Percentiles rank a stretch among this genome's conserved stretches.
phyloP scores from a whole-genome alignment of 2,888 invertebrate species.

The Pilophorus perplexus region DNA sequence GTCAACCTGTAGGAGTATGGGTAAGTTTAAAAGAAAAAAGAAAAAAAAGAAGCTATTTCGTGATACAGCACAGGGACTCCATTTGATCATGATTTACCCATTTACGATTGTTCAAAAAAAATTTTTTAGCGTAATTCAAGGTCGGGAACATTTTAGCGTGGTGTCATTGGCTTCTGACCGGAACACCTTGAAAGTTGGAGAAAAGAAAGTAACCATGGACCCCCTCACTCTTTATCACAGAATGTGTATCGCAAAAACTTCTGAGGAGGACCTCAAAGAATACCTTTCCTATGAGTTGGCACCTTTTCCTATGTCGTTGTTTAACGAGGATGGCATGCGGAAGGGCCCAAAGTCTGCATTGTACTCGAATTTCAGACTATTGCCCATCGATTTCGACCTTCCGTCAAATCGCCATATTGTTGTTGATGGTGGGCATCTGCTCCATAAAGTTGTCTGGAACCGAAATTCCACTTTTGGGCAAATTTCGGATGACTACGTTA shows the following conservation, averaged over 20 bases:
- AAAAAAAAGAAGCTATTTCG: too few relatives aligned
- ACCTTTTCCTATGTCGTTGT: too few relatives aligned
- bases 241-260: constrained; percentile 13
- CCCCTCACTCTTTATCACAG: constrained; percentile 15
- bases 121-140: too few relatives aligned
- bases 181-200: not conserved
- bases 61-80: too few relatives aligned
- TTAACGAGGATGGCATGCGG: too few relatives aligned
- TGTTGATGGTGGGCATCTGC: constrained; percentile 34
- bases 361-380: constrained; percentile 12
- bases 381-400: constrained; percentile 31
- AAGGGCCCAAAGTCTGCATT: too few relatives aligned
- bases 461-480: constrained; percentile 24
- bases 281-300: constrained; percentile 18
- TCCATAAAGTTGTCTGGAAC: constrained; percentile 39
- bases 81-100: too few relatives aligned
- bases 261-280: constrained; percentile 15
- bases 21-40: too few relatives aligned
- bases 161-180: not conserved
- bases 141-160: too few relatives aligned
- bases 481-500: constrained; percentile 32
- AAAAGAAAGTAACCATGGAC: not conserved
- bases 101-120: too few relatives aligned
- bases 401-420: constrained; percentile 28
- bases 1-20: too few relatives aligned